Percentiles rank a stretch among this genome's conserved stretches.
These are phyloP conservation scores for Laspeyria flexula DNA, from an alignment of 2,888 invertebrate genomes.

Conservation along the genomic window DNA sequence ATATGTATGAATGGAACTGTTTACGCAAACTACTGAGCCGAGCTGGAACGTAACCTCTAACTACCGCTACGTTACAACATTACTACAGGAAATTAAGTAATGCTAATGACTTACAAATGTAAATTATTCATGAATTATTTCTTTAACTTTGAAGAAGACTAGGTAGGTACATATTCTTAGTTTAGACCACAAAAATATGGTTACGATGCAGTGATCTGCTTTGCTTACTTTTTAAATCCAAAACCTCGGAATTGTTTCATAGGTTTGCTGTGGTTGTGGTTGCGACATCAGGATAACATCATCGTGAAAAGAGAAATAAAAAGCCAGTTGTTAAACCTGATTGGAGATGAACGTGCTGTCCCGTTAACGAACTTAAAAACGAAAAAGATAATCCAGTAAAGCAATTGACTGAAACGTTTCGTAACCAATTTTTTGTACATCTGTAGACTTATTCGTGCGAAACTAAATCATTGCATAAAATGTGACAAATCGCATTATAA, in stretches of 20 bases:
- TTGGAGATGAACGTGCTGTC: no score
- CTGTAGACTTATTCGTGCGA: conserved; percentile 47
- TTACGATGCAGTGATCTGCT: no score
- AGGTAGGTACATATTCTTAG: no score
- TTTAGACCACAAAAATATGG: no score
- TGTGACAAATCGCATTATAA: conserved; percentile 34
- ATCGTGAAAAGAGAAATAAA: no score
- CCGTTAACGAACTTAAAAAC: neutral
- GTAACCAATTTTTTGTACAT: conserved; percentile 15
- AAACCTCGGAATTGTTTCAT: no score
- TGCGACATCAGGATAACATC: no score
- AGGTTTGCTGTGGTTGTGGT: no score
- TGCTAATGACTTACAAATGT: neutral
- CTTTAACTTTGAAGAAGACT: no score
- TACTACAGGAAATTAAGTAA: conserved; percentile 25
- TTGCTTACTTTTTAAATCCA: no score
- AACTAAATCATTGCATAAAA: conserved; percentile 49
- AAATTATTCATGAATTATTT: neutral
- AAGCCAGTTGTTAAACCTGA: no score
- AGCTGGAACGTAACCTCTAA: conserved; percentile 29
- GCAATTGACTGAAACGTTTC: neutral
- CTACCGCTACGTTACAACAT: conserved; percentile 6
- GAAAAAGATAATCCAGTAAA: conserved; percentile 2
- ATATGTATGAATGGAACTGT: conserved; percentile 38
- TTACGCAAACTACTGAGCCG: conserved; percentile 29